These are phyloP conservation scores for Zeus faber DNA, from an alignment of 2,113 vertebrate genomes.

Conservation along the genomic window DNA sequence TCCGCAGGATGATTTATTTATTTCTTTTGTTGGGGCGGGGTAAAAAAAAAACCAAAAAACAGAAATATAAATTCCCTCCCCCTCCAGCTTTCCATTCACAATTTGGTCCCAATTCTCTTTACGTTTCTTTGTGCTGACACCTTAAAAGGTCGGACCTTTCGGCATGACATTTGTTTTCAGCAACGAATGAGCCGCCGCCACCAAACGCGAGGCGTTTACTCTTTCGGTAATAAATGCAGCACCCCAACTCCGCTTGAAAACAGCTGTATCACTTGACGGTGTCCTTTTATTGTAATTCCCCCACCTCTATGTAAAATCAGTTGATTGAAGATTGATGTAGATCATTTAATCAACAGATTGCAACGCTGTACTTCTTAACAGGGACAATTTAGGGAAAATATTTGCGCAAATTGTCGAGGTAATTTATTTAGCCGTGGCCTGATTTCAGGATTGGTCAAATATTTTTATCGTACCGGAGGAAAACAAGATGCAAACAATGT, in stretches of 20 bases:
- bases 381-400: slow-evolving; percentile 15
- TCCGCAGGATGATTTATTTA: no score
- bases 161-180: slow-evolving; percentile 46
- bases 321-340: no score
- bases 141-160: slow-evolving; percentile 57
- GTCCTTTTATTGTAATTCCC: no score
- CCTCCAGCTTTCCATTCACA: slow-evolving; percentile 27
- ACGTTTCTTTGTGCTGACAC: slow-evolving; percentile 30
- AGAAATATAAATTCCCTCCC: no score
- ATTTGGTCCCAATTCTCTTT: slow-evolving; percentile 6
- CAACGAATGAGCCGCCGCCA: slow-evolving; percentile 36
- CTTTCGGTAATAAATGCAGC: slow-evolving; percentile 28
- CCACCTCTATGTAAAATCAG: no score
- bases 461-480: slow-evolving; percentile 31
- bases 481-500: slow-evolving; percentile 14
- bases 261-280: no score
- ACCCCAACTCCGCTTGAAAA: slow-evolving; percentile 31
- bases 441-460: slow-evolving; percentile 47
- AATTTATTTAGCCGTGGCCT: slow-evolving; percentile 25
- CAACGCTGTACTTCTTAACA: slow-evolving; percentile 23
- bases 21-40: no score
- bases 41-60: no score
- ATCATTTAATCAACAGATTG: no score
- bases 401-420: slow-evolving; percentile 18
- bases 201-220: slow-evolving; percentile 50